A percentile compares a stretch with the other conserved stretches of the same genome.
These are phyloP conservation scores for Tupiocoris notatus DNA, from an alignment of 2,888 invertebrate genomes.

Conservation along the genomic window DNA sequence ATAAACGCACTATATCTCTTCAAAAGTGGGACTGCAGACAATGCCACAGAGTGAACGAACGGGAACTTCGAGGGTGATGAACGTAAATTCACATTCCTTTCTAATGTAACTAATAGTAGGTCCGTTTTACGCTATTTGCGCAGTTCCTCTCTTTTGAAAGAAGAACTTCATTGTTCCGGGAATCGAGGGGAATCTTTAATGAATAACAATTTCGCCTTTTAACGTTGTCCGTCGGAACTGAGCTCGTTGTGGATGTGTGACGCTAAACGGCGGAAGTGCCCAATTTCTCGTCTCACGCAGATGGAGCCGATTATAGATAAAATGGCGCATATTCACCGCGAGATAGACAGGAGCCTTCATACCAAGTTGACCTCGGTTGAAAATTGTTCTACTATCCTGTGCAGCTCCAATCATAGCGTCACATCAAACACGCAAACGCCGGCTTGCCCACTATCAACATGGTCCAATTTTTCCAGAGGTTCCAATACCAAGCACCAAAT, in stretches of 20 bases:
- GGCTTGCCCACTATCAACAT: too few relatives aligned
- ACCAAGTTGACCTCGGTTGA: background rate
- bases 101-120: too few relatives aligned
- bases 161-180: background rate
- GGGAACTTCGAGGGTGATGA: too few relatives aligned
- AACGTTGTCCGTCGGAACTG: background rate
- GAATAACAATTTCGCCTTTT: slow-evolving; percentile 2
- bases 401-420: background rate
- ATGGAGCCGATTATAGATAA: background rate
- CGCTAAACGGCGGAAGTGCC: background rate
- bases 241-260: background rate
- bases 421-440: background rate
- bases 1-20: too few relatives aligned
- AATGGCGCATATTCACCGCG: too few relatives aligned
- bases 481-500: too few relatives aligned
- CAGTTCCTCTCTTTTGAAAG: background rate
- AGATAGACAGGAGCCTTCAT: background rate
- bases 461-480: too few relatives aligned
- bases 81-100: too few relatives aligned
- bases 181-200: background rate
- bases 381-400: background rate
- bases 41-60: too few relatives aligned
- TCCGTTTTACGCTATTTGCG: too few relatives aligned
- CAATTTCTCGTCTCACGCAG: background rate
- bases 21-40: too few relatives aligned